A percentile compares a stretch with the other conserved stretches of the same genome.
phyloP scores from a whole-genome alignment of 2,888 invertebrate species.

The Trilocha varians region DNA sequence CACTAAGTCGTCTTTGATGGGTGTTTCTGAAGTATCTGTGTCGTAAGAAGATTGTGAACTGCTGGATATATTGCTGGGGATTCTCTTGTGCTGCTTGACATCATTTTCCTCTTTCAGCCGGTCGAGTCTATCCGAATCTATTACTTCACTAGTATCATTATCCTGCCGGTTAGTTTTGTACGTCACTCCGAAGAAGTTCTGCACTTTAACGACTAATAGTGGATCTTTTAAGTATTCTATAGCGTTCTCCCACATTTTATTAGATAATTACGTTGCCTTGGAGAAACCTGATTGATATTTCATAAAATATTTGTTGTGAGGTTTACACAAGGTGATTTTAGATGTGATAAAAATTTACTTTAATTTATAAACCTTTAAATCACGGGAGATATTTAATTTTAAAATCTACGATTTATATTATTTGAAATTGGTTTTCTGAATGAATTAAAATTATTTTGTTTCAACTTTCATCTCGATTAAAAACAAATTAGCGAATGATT shows the following conservation, averaged over 20 bases:
- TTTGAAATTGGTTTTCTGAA: too few relatives aligned
- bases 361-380: too few relatives aligned
- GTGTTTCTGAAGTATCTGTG: slow-evolving; percentile 51
- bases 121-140: slow-evolving; percentile 39
- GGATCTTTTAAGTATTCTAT: slow-evolving; percentile 84
- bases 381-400: too few relatives aligned
- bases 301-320: too few relatives aligned
- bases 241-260: slow-evolving; percentile 55
- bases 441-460: too few relatives aligned
- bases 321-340: too few relatives aligned
- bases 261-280: neutral
- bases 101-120: slow-evolving; percentile 33
- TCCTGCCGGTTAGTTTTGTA: slow-evolving; percentile 45
- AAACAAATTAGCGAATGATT: too few relatives aligned
- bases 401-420: too few relatives aligned
- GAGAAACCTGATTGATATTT: too few relatives aligned
- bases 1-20: slow-evolving; percentile 42
- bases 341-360: too few relatives aligned
- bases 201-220: slow-evolving; percentile 82
- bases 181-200: slow-evolving; percentile 83
- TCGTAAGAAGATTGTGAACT: slow-evolving; percentile 55
- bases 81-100: slow-evolving; percentile 45
- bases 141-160: slow-evolving; percentile 35
- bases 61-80: slow-evolving; percentile 52
- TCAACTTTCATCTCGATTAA: too few relatives aligned